Evolutionary conservation across 2,797 vertebrate species (phyloP), one percentile per base, ranked within the genome.

Genomic region (Pelobates cultripes): DNA sequence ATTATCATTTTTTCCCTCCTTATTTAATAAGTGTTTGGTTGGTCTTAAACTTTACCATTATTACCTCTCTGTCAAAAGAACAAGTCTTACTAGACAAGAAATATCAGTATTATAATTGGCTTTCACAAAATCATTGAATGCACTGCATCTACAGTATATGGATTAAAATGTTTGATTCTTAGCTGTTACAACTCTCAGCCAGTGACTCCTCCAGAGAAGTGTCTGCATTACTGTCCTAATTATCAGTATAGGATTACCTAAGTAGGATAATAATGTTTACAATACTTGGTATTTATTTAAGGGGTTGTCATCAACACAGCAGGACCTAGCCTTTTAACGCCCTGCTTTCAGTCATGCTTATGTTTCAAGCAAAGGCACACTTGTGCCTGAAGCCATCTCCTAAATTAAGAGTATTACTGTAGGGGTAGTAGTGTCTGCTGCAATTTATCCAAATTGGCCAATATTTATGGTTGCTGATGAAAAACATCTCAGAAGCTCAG

Each of bases 401-500:
- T 53, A 40, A 42, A 40, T 43, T 14, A 76, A 66, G 43, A 43
- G 61, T 28, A 41, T 55, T 45, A 43, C 63, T 63, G 53, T 53
- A 43, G 57, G 53, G 44, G 51, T 44, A n/a, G 42, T 9, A 78
- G 7, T 53, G n/a, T 41, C 28, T 79, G 45, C 41, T 55, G 72
- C 70, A 70, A 78, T 78, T 75, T 75, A 75, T 44, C 66, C 40
- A 75, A 79, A 83, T 79, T 70, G 70, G 72, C 66, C 77, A 64
- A 55, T 83, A 83, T 83, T 79, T 83, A 83, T 53, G 55, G 77
- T 75, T 75, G 8, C 40, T 75, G 40, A 17, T 63, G 61, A 12
- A 70, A 43, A 4, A 41, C 51, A 70, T 75, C 51, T 73, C 28
- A 44, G 45, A 28, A 74, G 77, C 12, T 75, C 75, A 66, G 53